These are phyloP conservation scores for Phoenicopterus ruber DNA, from an alignment of 2,113 vertebrate genomes.

Conservation along the genomic window DNA sequence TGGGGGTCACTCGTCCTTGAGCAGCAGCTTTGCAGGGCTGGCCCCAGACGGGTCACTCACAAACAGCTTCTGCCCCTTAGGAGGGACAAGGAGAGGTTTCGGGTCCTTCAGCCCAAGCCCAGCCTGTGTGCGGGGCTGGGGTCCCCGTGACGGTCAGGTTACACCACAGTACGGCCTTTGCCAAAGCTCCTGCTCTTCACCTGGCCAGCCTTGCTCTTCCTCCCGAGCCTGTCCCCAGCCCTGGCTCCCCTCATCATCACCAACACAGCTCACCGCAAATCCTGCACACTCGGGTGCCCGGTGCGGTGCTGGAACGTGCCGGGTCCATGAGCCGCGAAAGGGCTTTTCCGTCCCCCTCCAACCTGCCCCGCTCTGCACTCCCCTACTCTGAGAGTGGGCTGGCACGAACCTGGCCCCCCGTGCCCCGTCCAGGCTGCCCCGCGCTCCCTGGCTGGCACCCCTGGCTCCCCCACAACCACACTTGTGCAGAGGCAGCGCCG, in stretches of 20 bases:
- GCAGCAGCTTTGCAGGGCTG: not conserved
- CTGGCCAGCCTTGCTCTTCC: not conserved
- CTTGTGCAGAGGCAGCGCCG: not conserved
- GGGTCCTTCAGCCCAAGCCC: not conserved
- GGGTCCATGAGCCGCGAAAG: not conserved
- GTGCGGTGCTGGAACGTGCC: not conserved
- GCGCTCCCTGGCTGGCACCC: rapidly evolving
- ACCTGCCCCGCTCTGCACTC: rapidly evolving
- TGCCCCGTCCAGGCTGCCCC: not conserved
- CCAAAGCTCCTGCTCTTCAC: not conserved
- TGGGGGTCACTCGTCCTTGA: not conserved
- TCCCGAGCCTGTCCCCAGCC: no score
- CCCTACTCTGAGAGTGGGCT: not conserved
- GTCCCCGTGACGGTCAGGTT: rapidly evolving
- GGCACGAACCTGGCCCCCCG: rapidly evolving
- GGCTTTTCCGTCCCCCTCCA: not conserved
- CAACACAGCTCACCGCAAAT: rapidly evolving
- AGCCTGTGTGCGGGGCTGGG: rapidly evolving
- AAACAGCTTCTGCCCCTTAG: not conserved
- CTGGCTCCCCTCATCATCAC: not conserved
- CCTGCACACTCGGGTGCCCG: not conserved
- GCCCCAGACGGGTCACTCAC: rapidly evolving
- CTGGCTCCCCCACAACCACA: not conserved
- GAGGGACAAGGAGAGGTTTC: not conserved
- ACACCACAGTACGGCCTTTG: not conserved